phyloP scores from a whole-genome alignment of 35 echinoderm and acorn worm genomes.

The Chiridota heheva region DNA sequence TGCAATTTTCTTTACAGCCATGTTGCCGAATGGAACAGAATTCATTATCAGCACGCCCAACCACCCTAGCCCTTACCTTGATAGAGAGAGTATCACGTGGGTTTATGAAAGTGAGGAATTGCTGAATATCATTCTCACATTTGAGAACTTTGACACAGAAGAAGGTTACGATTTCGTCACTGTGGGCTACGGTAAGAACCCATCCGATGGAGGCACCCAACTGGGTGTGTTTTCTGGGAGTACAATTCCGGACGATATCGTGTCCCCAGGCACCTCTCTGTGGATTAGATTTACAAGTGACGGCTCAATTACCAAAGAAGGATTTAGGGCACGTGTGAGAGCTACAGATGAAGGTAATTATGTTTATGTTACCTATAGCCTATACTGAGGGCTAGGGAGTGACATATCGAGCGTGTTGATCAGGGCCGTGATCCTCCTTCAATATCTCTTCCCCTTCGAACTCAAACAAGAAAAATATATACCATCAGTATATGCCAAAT shows the following conservation, averaged over 20 bases:
- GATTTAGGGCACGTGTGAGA: background rate
- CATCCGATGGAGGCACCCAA: background rate
- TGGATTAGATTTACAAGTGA: conserved; percentile 11
- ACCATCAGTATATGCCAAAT: too few species aligned
- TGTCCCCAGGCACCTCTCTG: background rate
- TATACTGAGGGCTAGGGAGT: too few species aligned
- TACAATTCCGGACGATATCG: background rate
- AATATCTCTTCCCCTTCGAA: too few species aligned
- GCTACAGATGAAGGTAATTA: conserved; percentile 1
- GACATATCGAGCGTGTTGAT: too few species aligned
- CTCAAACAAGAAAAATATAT: too few species aligned
- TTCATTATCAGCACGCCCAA: background rate
- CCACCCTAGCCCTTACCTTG: background rate
- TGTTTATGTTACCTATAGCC: too few species aligned
- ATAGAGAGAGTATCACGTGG: background rate
- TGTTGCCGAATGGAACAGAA: too few species aligned
- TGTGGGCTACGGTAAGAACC: background rate
- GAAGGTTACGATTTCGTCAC: conserved; percentile 10
- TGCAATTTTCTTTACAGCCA: too few species aligned
- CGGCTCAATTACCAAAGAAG: background rate
- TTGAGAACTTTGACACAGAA: background rate
- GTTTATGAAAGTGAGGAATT: background rate
- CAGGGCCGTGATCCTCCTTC: too few species aligned
- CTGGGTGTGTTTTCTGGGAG: background rate
- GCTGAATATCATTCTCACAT: background rate